Conservation (phyloP, 2,888 invertebrate genomes). For the Metalampra italica region DNA sequence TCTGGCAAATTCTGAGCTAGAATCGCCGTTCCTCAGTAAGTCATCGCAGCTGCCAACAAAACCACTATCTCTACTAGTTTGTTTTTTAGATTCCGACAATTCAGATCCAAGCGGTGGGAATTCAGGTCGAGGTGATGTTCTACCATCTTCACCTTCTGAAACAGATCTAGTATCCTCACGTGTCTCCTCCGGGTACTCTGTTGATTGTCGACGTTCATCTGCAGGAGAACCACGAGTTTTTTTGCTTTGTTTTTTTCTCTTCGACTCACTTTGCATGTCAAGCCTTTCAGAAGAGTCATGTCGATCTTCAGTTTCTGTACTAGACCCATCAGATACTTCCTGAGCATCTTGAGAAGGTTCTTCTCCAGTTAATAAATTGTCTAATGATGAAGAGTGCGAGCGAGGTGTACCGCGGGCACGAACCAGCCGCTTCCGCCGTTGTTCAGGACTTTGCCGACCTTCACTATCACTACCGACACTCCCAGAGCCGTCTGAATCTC, state of each 20-base stretch:
- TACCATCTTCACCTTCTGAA: constrained; percentile 82
- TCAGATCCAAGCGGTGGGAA: constrained; percentile 77
- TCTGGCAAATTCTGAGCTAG: constrained; percentile 72
- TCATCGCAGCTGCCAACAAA: constrained; percentile 94
- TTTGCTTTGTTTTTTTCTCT: constrained; percentile 88
- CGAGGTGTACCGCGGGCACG: constrained; percentile 90
- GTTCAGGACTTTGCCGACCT: constrained; percentile 92
- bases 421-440: constrained; percentile 88
- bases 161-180: constrained; percentile 78
- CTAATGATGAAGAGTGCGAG: constrained; percentile 89
- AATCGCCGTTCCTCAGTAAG: constrained; percentile 82
- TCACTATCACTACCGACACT: constrained; percentile 95
- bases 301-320: constrained; percentile 85
- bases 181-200: constrained; percentile 80
- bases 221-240: constrained; percentile 80
- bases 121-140: constrained; percentile 84
- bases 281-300: constrained; percentile 82
- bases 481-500: constrained; percentile 89
- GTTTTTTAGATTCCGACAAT: constrained; percentile 83
- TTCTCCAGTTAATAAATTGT: constrained; percentile 84
- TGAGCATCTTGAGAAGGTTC: constrained; percentile 74
- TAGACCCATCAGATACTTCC: constrained; percentile 85
- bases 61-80: constrained; percentile 92
- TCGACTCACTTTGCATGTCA: constrained; percentile 89
- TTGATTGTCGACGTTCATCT: constrained; percentile 81